These are phyloP conservation scores for Lates calcarifer DNA, from an alignment of 2,113 vertebrate species.

Conservation along the genomic window DNA sequence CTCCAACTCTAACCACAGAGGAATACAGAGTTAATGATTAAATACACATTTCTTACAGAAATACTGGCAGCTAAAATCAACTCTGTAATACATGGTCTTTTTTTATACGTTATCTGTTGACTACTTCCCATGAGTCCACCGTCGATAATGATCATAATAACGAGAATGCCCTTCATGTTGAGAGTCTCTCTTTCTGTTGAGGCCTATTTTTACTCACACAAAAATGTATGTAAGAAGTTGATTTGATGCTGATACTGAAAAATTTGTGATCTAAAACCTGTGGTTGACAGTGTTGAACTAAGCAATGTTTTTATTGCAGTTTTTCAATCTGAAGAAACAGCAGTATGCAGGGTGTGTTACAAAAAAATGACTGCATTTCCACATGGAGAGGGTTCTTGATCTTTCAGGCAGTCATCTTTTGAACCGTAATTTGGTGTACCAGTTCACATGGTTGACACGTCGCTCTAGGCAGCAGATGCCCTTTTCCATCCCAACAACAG, in stretches of 20 bases:
- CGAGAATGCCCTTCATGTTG: not conserved
- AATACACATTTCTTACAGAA: not conserved
- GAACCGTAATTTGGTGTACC: conserved; percentile 18
- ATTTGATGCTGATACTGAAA: not conserved
- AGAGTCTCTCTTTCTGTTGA: not conserved
- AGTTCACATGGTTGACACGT: conserved; percentile 42
- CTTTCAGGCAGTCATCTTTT: conserved; percentile 30
- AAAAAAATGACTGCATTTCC: not conserved
- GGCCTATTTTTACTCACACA: not conserved
- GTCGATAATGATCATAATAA: not conserved
- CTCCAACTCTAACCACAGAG: not conserved
- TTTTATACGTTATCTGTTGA: not conserved
- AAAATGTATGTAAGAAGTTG: not conserved
- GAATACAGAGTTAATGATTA: not conserved
- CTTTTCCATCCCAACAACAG: conserved; percentile 42
- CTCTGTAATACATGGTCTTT: not conserved
- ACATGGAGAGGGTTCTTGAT: not conserved
- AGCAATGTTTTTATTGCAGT: not conserved
- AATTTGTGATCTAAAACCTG: not conserved
- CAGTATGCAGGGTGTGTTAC: not conserved
- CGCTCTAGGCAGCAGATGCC: conserved; percentile 47
- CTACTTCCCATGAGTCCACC: not conserved
- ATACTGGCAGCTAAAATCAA: not conserved
- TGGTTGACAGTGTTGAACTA: conserved; percentile 1
- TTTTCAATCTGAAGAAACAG: not conserved